These are phyloP conservation scores for Enteromius thamalakanensis DNA, from an alignment of 2,797 vertebrate species.

Conservation along the genomic window DNA sequence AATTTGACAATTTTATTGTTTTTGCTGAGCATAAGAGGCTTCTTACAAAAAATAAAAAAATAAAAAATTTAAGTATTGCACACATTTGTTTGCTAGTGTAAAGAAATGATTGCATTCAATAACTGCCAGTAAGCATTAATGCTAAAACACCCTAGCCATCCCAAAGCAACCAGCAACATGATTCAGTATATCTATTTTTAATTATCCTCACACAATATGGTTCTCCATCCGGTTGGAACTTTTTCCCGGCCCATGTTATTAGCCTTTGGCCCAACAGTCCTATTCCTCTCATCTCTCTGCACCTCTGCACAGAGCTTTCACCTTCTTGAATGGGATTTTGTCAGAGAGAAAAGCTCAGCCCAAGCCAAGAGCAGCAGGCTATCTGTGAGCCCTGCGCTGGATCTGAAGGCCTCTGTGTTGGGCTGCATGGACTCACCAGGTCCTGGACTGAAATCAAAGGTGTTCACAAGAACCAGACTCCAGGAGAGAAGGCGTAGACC, in stretches of 20 bases:
- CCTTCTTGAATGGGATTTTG: conserved; percentile 45
- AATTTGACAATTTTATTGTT: not conserved
- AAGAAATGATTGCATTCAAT: too few relatives aligned
- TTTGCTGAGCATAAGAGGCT: not conserved
- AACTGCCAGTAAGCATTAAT: not conserved
- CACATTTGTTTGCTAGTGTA: not conserved
- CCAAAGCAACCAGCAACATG: not conserved
- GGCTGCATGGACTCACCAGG: conserved; percentile 15
- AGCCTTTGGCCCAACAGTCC: conserved; percentile 17
- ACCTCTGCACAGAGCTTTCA: conserved; percentile 28
- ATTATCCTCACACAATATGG: not conserved
- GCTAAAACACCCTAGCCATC: not conserved
- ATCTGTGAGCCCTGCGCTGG: not conserved
- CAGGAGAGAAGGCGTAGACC: conserved; percentile 7
- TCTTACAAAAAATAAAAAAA: not conserved
- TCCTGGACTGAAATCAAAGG: conserved; percentile 40
- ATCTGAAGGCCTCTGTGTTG: conserved; percentile 10
- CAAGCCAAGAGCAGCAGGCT: conserved; percentile 31
- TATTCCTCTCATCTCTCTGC: conserved; percentile 27
- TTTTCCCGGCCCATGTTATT: not conserved
- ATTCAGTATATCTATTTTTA: not conserved
- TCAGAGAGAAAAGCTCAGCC: conserved; percentile 16
- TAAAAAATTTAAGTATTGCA: not conserved
- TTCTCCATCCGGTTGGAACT: not conserved
- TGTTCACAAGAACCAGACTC: conserved; percentile 7